Base-by-base conservation (phyloP, 1,140 invertebrate genomes). In the Phthorimaea operculella region DNA sequence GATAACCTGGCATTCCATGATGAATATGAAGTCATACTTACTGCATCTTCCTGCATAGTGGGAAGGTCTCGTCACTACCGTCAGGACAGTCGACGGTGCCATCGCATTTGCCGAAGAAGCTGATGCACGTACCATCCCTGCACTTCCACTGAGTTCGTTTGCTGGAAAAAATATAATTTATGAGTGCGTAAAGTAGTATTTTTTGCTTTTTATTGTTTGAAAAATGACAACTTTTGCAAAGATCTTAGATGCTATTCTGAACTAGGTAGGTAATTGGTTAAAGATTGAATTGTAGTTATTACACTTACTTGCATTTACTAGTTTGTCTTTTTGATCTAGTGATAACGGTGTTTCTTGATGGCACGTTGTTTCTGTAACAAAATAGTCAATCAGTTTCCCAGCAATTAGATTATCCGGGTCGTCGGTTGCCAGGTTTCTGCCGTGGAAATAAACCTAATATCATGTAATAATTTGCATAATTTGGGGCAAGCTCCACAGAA, bases 81-180 rank as follows among this genome's bases (percentile, higher is more conserved):
- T 88, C 88, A 0, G 62, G 68, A 52, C 90, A 90, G 61, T 91
- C 74, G 4, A 82, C 63, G 8, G 64, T 59, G 1, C 90, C 90
- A 55, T 91, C 87, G 55, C 90, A 91, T 28, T 71, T 75, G 0
- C 70, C 61, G 50, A 88, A 76, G 6, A 83, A 81, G 15, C 85
- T 72, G 6, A 92, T 85, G 58, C 90, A 92, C 10, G 85, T 87
- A 10, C 91, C 90, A 52, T 89, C 90, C 11, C 79, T 70, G 59
- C 90, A 92, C 10, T 86, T 86, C 70, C 70, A 76, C 34, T 82
- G 70, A 12, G 59, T 59, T 4, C 21, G 21, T 11, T 63, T 63
- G 0, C 81, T 83, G 64, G n/a, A 71, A 71, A 7, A 11, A 45
- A n/a, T n/a, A n/a, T n/a, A n/a, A n/a, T n/a, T n/a, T n/a, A n/a